Evolutionary conservation across 1,140 invertebrate genomes (phyloP), one percentile per base, ranked within the genome.

Genomic region (Planococcus citri): DNA sequence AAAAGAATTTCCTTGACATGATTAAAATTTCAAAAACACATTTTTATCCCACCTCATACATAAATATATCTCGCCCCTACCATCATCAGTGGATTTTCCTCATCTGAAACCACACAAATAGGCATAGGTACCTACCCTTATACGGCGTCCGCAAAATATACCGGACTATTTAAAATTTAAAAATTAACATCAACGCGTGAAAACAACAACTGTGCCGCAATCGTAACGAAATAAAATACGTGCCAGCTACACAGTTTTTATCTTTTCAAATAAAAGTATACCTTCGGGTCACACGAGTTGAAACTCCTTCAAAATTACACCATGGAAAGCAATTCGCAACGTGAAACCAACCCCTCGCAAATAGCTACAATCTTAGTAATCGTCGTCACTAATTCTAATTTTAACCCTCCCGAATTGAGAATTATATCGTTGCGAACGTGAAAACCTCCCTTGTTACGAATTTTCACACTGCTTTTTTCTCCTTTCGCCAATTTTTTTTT

Each of bases 281-380:
- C 41, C 41, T 51, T 51, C 41, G 41, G 41, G 41, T 51, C 41
- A 51, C 41, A 51, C 41, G 41, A 51, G 41, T 51, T 17, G n/a
- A 51, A 51, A 51, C 41, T 51, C 41, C 41, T 51, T 51, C 41
- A 20, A n/a, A 51, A 51, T 51, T 51, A 51, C 41, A 51, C 41
- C 41, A 17, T 51, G 12, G 17, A 51, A 51, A 51, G 41, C 41
- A 33, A 33, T 33, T 33, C 29, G 29, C 29, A 33, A 33, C 29
- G 29, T 12, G 41, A 51, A 51, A 51, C 41, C 41, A 51, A 51
- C 41, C 41, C 41, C 17, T 51, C 41, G 41, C 41, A 51, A 51
- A 51, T 51, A 51, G 41, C 41, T 51, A 51, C 41, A 51, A 51
- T 51, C 41, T 51, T 51, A 20, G 41, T 51, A 51, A 51, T 51